Base-by-base conservation (phyloP, 2,113 vertebrate genomes). In the Desmodus rotundus region DNA sequence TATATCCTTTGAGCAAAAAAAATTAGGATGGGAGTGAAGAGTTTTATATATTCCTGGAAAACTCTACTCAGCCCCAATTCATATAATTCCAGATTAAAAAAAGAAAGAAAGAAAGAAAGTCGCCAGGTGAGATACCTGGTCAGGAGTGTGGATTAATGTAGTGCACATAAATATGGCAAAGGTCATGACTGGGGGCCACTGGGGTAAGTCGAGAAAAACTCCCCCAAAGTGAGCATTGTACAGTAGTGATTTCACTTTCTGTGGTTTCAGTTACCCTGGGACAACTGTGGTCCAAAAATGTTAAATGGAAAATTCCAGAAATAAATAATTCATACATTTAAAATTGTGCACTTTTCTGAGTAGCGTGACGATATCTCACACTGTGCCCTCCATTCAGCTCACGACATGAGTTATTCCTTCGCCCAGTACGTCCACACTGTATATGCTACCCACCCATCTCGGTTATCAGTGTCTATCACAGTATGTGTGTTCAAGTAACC, bases 21-120 rank as follows among this genome's bases (percentile, higher is more conserved):
- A 26, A 87, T 67, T 68, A 92, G 28, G 19, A 74, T 65, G 19
- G 33, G 36, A 47, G 3, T 83, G 63, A 97, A 93, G 65, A 97
- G 45, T 45, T 93, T 96, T 54, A 77, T 58, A 90, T 28, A 85
- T 92, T 95, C 19, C 52, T 96, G 77, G 87, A 89, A 89, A 80
- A n/a, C 22, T 85, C 36, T 68, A 38, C 33, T 61, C 38, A 54
- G 28, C 38, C 28, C 38, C 10, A 73, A 33, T 73, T 91, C 19
- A 74, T 85, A 89, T 67, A 47, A 63, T 41, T 91, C 15, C 17
- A 82, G 56, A 87, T 56, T 20, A 24, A 10, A 54, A 70, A 54
- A 28, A 28, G 28, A 58, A 58, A 22, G 11, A 80, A 31, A 89
- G 13, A 12, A 70, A 91, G 38, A 68, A 76, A 87, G 24, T 47